Base-by-base conservation (phyloP, 2,888 invertebrate species). In the Chirona hameri region DNA sequence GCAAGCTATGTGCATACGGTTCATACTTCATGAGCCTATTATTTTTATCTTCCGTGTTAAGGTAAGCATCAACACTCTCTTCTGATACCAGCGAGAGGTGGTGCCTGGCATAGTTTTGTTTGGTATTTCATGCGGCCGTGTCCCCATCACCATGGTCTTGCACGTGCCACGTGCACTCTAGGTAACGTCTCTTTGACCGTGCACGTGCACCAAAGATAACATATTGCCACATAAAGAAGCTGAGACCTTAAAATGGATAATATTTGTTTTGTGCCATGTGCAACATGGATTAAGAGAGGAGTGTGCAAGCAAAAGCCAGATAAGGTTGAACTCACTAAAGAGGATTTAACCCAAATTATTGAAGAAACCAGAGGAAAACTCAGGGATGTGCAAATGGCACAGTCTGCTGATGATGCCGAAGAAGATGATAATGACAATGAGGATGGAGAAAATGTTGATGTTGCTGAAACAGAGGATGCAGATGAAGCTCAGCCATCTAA, bases 331-430 rank as follows among this genome's bases (percentile, higher is more conserved):
- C 88, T 95, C 84, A 93, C 93, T 3, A 92, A 93, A 86, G 91
- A 92, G 83, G 95, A 95, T 87, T 88, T 95, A 82, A 92, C 92
- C 84, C 91, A 91, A 85, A 92, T 95, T 80, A 94, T 95, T 82
- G 92, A 92, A 86, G 92, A 93, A 86, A 93, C 94, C 0, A 92
- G 92, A 85, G 89, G 91, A 82, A 91, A 92, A 86, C 88, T 93
- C 84, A 90, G 90, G 91, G 84, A 83, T 24, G 81, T 84, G 24
- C 83, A 84, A 81, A 83, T 65, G 65, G 24, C n/a, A 10, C n/a
- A 65, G 27, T 27, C n/a, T 76, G 81, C 60, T 46, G 60, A 79
- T 81, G 82, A 83, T 39, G 81, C 79, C 21, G 84, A 83, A 52
- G 83, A 83, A 21, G 81, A 21, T 21, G 83, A 27, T 27, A 9